Percentiles rank a stretch among this genome's conserved stretches.
Evolutionary conservation across 2,888 invertebrate genomes (phyloP).

Genomic region (Bugula neritina): DNA sequence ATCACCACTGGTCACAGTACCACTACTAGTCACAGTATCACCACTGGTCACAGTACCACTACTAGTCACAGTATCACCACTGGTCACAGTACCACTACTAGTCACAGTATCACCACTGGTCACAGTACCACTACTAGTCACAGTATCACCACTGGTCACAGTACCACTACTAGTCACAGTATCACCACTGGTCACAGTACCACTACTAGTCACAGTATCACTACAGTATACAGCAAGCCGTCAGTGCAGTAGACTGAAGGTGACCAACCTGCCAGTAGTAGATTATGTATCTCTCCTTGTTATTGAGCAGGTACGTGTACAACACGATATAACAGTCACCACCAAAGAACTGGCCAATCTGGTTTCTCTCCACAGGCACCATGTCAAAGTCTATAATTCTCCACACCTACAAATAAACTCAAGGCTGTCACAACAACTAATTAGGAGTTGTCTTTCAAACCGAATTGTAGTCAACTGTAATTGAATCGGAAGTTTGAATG

Average conservation of each 20-base stretch:
- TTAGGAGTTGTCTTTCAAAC: no score
- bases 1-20: background rate
- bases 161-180: no score
- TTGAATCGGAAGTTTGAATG: no score
- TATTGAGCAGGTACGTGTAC: conserved; percentile 69
- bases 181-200: background rate
- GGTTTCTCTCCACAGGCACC: conserved; percentile 64
- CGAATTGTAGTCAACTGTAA: no score
- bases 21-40: no score
- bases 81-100: background rate
- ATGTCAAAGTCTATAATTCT: conserved; percentile 71
- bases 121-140: no score
- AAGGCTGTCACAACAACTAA: no score
- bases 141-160: no score
- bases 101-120: background rate
- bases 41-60: no score
- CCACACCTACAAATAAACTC: conserved; percentile 61
- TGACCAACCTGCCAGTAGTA: conserved; percentile 73
- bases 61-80: background rate
- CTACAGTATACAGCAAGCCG: background rate
- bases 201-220: background rate
- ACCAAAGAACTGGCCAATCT: conserved; percentile 69
- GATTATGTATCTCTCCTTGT: conserved; percentile 62
- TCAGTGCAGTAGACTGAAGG: no score
- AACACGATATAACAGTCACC: conserved; percentile 76